Evolutionary conservation across 2,888 invertebrate species (phyloP).

Genomic region (Drosophila kokeensis): DNA sequence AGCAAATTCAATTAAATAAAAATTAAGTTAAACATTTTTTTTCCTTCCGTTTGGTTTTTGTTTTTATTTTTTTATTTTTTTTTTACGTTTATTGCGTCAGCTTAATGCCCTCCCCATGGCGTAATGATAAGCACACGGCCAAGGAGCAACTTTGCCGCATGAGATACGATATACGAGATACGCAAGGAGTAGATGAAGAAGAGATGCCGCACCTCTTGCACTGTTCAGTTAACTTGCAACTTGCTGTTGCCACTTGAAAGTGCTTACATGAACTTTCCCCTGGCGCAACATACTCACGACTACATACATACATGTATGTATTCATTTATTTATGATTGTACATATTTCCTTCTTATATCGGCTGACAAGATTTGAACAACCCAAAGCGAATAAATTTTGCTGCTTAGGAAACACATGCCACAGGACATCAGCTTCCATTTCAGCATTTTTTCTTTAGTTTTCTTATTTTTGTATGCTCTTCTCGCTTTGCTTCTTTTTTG

Average conservation of each 20-base stretch:
- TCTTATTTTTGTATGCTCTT: neutral
- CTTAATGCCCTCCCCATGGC: conserved; percentile 36
- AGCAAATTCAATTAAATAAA: conserved; percentile 39
- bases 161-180: conserved; percentile 15
- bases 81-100: conserved; percentile 56
- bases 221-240: conserved; percentile 45
- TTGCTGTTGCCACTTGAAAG: conserved; percentile 55
- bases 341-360: conserved; percentile 31
- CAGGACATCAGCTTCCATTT: neutral
- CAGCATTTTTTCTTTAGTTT: neutral
- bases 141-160: conserved; percentile 30
- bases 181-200: neutral
- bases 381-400: conserved; percentile 28
- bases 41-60: neutral
- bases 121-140: conserved; percentile 38
- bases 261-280: conserved; percentile 20
- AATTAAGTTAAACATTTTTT: conserved; percentile 50
- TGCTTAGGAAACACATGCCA: conserved; percentile 9
- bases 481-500: neutral
- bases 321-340: neutral
- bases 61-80: conserved; percentile 8
- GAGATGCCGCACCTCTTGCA: conserved; percentile 16
- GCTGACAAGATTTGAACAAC: conserved; percentile 39
- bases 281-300: conserved; percentile 1
- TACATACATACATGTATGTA: neutral